Conservation (phyloP, 2,888 invertebrate genomes). For the Endomychus coccineus region DNA sequence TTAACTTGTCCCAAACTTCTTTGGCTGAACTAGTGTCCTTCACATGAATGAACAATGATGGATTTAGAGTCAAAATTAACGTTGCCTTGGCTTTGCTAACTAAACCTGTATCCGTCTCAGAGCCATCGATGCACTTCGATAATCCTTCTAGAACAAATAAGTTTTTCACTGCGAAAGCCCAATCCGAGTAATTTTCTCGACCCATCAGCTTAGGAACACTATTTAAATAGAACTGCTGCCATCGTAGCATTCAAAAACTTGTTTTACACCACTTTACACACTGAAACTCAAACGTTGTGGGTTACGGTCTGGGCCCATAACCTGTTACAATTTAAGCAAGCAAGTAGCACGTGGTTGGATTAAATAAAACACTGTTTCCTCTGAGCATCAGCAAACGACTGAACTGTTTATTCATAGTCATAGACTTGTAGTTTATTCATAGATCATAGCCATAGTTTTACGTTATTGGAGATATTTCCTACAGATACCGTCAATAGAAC, state of each 20-base stretch:
- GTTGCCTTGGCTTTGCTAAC: conserved; percentile 27
- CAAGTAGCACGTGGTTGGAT: too few species aligned
- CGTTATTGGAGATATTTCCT: too few species aligned
- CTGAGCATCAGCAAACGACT: too few species aligned
- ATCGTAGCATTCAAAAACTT: neutral
- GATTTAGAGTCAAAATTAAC: conserved; percentile 26
- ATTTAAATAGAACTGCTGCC: conserved; percentile 8
- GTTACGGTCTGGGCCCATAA: too few species aligned
- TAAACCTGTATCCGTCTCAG: conserved; percentile 13
- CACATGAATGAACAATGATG: conserved; percentile 24
- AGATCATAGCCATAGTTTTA: too few species aligned
- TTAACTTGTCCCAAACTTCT: conserved; percentile 20
- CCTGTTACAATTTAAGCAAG: too few species aligned
- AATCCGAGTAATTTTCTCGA: conserved; percentile 18
- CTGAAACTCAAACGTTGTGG: too few species aligned
- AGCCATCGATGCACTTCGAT: conserved; percentile 12
- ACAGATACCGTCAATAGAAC: too few species aligned
- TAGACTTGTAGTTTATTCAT: too few species aligned
- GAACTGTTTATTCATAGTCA: too few species aligned
- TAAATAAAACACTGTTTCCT: too few species aligned
- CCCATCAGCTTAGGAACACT: conserved; percentile 14
- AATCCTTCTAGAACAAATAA: conserved; percentile 15
- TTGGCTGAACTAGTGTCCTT: conserved; percentile 18
- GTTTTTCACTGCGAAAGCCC: conserved; percentile 17
- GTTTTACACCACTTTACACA: too few species aligned